phyloP scores from a whole-genome alignment of 2,888 invertebrate species.

The Fragum sueziense region DNA sequence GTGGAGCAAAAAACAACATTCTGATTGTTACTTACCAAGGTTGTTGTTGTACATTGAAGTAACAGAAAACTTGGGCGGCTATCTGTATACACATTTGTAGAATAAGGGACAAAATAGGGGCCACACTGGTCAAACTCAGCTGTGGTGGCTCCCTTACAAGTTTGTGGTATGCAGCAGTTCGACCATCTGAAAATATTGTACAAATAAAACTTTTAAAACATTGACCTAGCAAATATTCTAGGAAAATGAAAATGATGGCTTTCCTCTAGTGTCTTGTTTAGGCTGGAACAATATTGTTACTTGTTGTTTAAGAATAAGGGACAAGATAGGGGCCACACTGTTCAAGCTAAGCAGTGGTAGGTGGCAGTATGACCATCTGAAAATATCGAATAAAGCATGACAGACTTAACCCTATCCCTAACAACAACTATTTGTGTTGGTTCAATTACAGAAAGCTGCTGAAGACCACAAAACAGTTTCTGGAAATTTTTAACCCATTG shows the following conservation, averaged over 20 bases:
- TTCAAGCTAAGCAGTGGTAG: slow-evolving; percentile 89
- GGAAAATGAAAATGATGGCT: too few relatives aligned
- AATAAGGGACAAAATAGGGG: slow-evolving; percentile 90
- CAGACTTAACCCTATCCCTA: too few relatives aligned
- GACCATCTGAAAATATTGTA: slow-evolving; percentile 79
- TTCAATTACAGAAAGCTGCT: too few relatives aligned
- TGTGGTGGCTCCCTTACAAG: slow-evolving; percentile 86
- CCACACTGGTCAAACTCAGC: slow-evolving; percentile 89
- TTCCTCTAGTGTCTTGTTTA: too few relatives aligned
- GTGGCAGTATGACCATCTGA: slow-evolving; percentile 81
- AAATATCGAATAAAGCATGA: too few relatives aligned
- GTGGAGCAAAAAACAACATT: too few relatives aligned
- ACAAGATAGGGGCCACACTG: slow-evolving; percentile 90
- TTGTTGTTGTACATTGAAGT: slow-evolving; percentile 84
- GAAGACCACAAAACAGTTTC: too few relatives aligned
- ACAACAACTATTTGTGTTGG: too few relatives aligned
- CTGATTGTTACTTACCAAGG: slow-evolving; percentile 85
- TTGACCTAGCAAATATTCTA: too few relatives aligned
- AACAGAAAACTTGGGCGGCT: slow-evolving; percentile 86
- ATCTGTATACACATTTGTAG: slow-evolving; percentile 88
- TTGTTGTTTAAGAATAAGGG: slow-evolving; percentile 88
- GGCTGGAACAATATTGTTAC: too few relatives aligned
- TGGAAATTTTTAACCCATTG: too few relatives aligned
- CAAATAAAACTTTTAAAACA: too few relatives aligned
- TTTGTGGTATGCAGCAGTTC: slow-evolving; percentile 79